Evolutionary conservation across 2,113 vertebrate genomes (phyloP), one percentile per base, ranked within the genome.

Genomic region (Cepphus grylle): DNA sequence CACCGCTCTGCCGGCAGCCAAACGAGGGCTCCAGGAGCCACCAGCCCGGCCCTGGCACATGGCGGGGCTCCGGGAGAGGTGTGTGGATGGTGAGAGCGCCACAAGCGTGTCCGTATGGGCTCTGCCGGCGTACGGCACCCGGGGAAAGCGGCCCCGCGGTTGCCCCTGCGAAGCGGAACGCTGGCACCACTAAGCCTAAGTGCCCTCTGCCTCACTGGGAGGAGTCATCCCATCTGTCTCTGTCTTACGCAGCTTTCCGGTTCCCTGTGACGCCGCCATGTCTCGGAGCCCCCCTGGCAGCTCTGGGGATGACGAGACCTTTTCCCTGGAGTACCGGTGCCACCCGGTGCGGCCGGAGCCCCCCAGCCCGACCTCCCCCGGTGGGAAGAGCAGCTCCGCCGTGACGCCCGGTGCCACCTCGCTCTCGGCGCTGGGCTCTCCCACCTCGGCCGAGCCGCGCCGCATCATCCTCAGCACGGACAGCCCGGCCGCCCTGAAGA

Each of bases 401-500:
- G 0, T 1, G 0, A 26, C 10, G 2, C 10, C 92, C 52, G 36
- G 81, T 12, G 67, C 84, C 3, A 7, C 56, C 4, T 22, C 61
- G 3, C 74, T 84, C 61, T 45, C 45, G 1, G 56, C 71, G 0
- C 2, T 16, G 40, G 20, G 36, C 29, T 92, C 47, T 0, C 90
- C 40, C 3, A 29, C 96, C 16, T 47, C 84, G 6, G 47, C 86
- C 0, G 93, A 94, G 36, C 88, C 95, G 0, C 96, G 29, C 7
- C 92, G 82, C 11, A 53, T 99, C 27, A 1, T 99, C 58, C 97
- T 99, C 62, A 99, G 99, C 98, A 99, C 99, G 0, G 90, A 98
- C 30, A 99, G 99, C 90, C 96, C 98, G 0, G 99, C 96, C 0
- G 98, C 99, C 0, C 97, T 96, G 27, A 99, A 98, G 95, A 74